These are phyloP conservation scores for Drosophila truncata DNA, from an alignment of 1,140 invertebrate species.

Conservation along the genomic window DNA sequence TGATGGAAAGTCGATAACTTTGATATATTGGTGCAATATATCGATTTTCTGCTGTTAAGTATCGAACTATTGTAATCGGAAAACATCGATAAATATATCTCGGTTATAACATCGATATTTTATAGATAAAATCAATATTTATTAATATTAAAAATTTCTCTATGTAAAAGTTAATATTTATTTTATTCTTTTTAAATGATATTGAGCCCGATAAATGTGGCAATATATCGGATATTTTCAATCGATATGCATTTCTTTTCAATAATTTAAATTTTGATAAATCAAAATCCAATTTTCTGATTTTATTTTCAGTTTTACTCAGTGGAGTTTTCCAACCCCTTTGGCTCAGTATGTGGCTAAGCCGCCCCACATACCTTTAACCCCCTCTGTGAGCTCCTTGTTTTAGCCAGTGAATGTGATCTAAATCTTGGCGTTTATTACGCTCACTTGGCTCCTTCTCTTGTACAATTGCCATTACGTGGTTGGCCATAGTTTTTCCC, in stretches of 20 bases:
- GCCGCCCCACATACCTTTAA: neutral
- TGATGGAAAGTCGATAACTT: neutral
- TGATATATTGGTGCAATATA: neutral
- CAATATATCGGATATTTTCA: neutral
- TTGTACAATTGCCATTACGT: slow-evolving; percentile 58
- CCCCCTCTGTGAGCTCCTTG: neutral
- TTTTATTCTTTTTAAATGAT: neutral
- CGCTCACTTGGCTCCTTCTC: slow-evolving; percentile 70
- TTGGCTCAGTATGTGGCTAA: neutral
- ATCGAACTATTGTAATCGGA: neutral
- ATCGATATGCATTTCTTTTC: neutral
- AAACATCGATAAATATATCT: too few relatives aligned
- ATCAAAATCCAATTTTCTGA: too few relatives aligned
- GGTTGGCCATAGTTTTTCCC: slow-evolving; percentile 36
- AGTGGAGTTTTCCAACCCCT: neutral
- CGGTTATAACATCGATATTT: neutral
- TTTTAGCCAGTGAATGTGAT: slow-evolving; percentile 46
- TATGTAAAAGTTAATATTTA: neutral
- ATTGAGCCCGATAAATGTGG: neutral
- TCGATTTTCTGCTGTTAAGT: neutral
- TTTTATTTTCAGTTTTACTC: too few relatives aligned
- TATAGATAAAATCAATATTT: neutral
- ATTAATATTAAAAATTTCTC: neutral
- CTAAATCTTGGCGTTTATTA: slow-evolving; percentile 77
- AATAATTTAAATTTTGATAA: neutral